These are phyloP conservation scores for Sinocyclocheilus maitianheensis DNA, from an alignment of 2,113 vertebrate genomes.

Conservation along the genomic window DNA sequence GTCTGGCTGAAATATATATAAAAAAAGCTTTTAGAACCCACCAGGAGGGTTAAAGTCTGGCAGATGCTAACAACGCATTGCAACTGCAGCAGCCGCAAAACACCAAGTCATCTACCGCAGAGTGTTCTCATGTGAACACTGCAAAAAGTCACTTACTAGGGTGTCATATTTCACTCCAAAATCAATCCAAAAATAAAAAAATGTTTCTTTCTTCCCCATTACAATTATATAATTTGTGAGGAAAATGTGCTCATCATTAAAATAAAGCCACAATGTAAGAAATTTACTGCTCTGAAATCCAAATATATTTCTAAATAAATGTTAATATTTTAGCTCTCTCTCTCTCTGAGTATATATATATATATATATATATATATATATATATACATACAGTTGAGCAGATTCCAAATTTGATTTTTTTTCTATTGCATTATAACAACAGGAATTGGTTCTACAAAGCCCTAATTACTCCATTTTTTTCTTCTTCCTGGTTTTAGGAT, in stretches of 20 bases:
- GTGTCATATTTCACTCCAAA: background rate
- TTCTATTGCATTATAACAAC: background rate
- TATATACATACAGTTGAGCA: too few species aligned
- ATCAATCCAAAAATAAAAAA: too few species aligned
- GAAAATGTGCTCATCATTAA: background rate
- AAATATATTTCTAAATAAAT: background rate
- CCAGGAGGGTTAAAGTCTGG: background rate
- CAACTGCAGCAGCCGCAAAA: background rate
- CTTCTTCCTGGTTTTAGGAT: background rate
- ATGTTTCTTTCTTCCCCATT: background rate
- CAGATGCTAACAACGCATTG: background rate
- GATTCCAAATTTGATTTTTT: too few species aligned
- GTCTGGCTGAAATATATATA: background rate
- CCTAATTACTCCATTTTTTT: background rate
- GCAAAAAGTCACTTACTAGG: background rate
- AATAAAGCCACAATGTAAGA: background rate
- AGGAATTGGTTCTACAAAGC: background rate
- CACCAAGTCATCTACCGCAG: conserved; percentile 2
- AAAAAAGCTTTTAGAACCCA: background rate
- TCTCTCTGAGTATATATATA: too few species aligned
- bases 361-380: too few species aligned
- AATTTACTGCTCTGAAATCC: background rate
- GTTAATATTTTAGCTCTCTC: too few species aligned
- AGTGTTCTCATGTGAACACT: background rate
- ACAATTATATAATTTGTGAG: background rate